Conservation (phyloP, 2,113 vertebrate species). For the Chlamydotis undulata region DNA sequence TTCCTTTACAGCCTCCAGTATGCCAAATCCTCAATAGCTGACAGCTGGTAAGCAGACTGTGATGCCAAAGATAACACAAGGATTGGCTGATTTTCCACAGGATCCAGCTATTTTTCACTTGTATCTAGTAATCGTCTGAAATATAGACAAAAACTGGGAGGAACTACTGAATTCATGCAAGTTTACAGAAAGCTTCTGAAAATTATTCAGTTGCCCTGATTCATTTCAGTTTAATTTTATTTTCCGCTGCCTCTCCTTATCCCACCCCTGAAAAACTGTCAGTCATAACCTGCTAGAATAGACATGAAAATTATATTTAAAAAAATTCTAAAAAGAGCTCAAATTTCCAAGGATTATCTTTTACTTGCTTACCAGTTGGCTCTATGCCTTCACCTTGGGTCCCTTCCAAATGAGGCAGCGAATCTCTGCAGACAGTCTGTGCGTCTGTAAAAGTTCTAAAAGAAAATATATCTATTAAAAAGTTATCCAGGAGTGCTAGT, state of each 20-base stretch:
- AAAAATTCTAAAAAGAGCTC: neutral
- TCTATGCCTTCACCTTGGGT: neutral
- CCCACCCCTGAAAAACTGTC: neutral
- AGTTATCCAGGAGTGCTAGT: neutral
- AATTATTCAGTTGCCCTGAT: neutral
- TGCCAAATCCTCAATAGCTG: neutral
- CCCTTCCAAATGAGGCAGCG: neutral
- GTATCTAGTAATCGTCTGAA: neutral
- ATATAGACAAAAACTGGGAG: neutral
- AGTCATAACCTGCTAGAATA: neutral
- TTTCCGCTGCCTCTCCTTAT: neutral
- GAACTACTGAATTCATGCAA: neutral
- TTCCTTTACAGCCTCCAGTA: neutral
- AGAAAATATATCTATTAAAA: neutral
- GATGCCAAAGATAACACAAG: neutral
- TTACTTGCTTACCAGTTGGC: neutral
- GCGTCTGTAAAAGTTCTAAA: conserved; percentile 9
- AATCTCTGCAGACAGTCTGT: neutral
- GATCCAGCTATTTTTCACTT: neutral
- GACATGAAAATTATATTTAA: neutral
- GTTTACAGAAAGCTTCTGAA: neutral
- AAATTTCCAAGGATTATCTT: neutral
- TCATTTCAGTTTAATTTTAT: neutral
- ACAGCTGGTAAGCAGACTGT: neutral
- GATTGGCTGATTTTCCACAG: neutral